These are phyloP conservation scores for Otocyon megalotis DNA, from an alignment of 2,113 vertebrate species.

Conservation along the genomic window DNA sequence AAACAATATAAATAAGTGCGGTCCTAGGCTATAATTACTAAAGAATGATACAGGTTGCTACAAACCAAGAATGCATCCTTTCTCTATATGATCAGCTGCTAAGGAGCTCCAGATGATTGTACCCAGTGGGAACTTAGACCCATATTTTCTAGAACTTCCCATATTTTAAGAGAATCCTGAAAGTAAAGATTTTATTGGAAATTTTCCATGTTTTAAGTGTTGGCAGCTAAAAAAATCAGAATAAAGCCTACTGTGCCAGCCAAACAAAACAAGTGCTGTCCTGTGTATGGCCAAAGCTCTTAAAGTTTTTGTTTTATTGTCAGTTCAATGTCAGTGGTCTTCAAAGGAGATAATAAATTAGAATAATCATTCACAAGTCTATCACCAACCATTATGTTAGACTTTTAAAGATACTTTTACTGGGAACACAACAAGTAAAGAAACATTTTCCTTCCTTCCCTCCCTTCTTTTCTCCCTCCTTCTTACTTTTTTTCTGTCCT, in stretches of 20 bases:
- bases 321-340: neutral
- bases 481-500: too few relatives aligned
- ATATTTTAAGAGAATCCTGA: neutral
- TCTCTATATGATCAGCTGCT: neutral
- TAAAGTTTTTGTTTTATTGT: conserved; percentile 8
- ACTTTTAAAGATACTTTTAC: neutral
- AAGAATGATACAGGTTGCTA: neutral
- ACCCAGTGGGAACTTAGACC: neutral
- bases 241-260: neutral
- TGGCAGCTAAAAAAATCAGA: neutral
- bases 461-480: too few relatives aligned
- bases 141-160: neutral
- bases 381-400: neutral
- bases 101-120: neutral
- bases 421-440: neutral
- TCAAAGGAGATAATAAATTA: neutral
- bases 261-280: neutral
- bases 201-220: conserved; percentile 1
- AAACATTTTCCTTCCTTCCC: neutral
- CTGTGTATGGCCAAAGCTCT: neutral
- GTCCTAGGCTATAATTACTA: neutral
- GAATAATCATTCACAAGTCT: neutral
- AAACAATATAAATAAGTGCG: neutral
- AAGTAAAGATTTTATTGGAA: neutral
- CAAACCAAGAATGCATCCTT: neutral